A percentile compares a stretch with the other conserved stretches of the same genome.
Evolutionary conservation across 2,113 vertebrate species (phyloP).

Genomic region (Microcebus jonahi): DNA sequence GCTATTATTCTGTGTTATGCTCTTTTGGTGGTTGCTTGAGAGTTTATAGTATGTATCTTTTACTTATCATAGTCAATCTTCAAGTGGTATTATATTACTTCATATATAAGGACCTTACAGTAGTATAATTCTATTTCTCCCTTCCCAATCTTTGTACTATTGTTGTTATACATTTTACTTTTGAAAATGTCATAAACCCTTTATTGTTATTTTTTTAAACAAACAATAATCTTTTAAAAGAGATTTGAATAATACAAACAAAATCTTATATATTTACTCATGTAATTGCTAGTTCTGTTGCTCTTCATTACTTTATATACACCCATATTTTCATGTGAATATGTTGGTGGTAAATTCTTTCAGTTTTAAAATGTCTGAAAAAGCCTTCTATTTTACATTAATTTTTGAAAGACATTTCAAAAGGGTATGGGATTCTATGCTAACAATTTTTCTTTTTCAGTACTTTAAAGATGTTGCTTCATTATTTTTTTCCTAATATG

Average conservation of each 20-base stretch:
- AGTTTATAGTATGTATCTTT: neutral
- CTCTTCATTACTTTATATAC: neutral
- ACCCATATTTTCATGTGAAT: neutral
- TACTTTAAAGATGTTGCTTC: neutral
- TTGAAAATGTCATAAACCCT: neutral
- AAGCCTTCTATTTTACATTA: neutral
- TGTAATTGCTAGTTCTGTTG: neutral
- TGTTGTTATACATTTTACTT: neutral
- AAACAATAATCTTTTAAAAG: neutral
- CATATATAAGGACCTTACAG: neutral
- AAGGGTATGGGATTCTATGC: neutral
- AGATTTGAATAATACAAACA: neutral
- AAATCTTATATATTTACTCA: neutral
- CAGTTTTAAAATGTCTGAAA: neutral
- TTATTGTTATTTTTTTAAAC: neutral
- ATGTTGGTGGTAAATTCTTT: neutral
- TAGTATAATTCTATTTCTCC: neutral
- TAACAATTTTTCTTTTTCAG: neutral
- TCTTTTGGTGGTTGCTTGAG: conserved; percentile 16
- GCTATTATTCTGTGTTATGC: neutral
- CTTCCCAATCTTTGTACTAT: neutral
- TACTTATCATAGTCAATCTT: neutral
- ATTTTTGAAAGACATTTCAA: conserved; percentile 21
- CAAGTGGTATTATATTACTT: neutral
- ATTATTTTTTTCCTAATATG: neutral